Evolutionary conservation across 2,888 invertebrate genomes (phyloP).

Genomic region (Digitonthophagus gazella): DNA sequence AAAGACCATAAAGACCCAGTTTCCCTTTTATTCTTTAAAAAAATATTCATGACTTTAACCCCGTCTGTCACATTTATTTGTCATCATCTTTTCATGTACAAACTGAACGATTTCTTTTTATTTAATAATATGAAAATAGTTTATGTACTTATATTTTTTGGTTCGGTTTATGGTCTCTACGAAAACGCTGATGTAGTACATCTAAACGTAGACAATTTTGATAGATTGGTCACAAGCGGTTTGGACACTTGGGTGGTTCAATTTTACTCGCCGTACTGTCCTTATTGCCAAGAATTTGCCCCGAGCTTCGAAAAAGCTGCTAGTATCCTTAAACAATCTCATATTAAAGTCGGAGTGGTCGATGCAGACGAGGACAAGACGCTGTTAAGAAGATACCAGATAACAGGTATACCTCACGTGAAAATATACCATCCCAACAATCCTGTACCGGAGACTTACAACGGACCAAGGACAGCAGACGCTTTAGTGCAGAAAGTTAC

Average conservation of each 20-base stretch:
- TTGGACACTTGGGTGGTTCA: slow-evolving; percentile 33
- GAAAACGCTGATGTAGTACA: slow-evolving; percentile 22
- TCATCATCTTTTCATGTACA: not conserved
- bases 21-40: too few species aligned
- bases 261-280: slow-evolving; percentile 34
- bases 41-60: too few species aligned
- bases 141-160: slow-evolving; percentile 14
- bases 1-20: too few species aligned
- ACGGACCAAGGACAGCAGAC: slow-evolving; percentile 30
- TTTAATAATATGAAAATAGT: too few species aligned
- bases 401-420: slow-evolving; percentile 31
- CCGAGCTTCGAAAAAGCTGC: slow-evolving; percentile 33
- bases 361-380: slow-evolving; percentile 29
- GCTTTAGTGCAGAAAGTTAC: slow-evolving; percentile 26
- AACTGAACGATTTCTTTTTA: too few species aligned
- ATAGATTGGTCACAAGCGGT: slow-evolving; percentile 28
- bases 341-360: slow-evolving; percentile 31
- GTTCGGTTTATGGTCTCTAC: slow-evolving; percentile 18
- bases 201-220: slow-evolving; percentile 29
- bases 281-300: slow-evolving; percentile 33
- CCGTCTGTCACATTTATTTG: not conserved
- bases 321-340: slow-evolving; percentile 24
- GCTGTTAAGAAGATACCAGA: slow-evolving; percentile 25
- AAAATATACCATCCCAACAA: slow-evolving; percentile 31
- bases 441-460: slow-evolving; percentile 30